These are phyloP conservation scores for human DNA, from an alignment of 2,113 vertebrate genomes.

Conservation along the genomic window DNA sequence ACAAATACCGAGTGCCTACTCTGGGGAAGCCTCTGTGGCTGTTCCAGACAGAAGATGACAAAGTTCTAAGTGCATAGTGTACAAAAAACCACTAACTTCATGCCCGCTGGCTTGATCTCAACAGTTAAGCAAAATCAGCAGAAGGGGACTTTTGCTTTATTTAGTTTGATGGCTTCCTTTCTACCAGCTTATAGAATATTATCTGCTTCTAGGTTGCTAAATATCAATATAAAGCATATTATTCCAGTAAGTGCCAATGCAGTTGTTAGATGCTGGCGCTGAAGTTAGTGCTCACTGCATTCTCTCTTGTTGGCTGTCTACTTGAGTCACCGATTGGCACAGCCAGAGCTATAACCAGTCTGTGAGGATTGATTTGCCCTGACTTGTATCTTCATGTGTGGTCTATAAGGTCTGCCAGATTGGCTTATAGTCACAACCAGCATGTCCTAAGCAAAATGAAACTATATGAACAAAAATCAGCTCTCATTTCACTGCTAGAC, in stretches of 20 bases:
- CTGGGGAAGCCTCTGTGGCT: neutral
- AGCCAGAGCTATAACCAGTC: neutral
- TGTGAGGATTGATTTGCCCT: neutral
- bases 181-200: neutral
- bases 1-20: neutral
- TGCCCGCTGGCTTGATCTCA: neutral
- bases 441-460: neutral
- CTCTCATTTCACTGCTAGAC: neutral
- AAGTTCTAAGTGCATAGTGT: neutral
- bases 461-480: neutral
- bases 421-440: neutral
- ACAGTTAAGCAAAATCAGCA: neutral
- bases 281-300: neutral
- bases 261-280: neutral
- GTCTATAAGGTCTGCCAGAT: neutral
- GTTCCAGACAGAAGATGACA: neutral
- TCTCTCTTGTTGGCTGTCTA: neutral
- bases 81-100: neutral
- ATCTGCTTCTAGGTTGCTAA: neutral
- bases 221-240: neutral
- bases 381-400: neutral
- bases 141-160: neutral
- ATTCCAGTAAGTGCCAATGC: neutral
- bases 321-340: neutral
- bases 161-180: neutral